phyloP scores from a whole-genome alignment of 2,113 vertebrate genomes.

The Platichthys flesus region DNA sequence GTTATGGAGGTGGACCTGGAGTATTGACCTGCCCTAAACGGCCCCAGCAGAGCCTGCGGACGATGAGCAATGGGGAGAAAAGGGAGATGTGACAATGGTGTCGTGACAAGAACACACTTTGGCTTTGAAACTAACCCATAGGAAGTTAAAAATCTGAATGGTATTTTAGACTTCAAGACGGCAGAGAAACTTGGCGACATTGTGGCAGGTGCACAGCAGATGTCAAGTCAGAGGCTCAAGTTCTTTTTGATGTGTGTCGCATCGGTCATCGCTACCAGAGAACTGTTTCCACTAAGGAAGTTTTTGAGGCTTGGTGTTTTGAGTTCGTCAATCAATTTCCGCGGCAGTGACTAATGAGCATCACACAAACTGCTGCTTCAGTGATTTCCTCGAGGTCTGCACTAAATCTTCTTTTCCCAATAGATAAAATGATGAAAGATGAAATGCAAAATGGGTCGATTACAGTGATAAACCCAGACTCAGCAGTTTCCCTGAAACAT shows the following conservation, averaged over 20 bases:
- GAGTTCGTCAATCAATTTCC: neutral
- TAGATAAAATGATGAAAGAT: neutral
- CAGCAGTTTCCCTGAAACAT: neutral
- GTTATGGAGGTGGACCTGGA: slow-evolving; percentile 36
- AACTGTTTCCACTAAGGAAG: neutral
- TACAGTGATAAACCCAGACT: neutral
- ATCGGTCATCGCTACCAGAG: neutral
- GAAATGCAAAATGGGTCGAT: neutral
- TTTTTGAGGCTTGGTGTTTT: no score
- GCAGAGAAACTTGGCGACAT: neutral
- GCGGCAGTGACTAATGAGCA: neutral
- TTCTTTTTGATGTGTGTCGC: no score
- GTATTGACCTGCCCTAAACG: slow-evolving; percentile 43
- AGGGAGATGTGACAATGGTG: slow-evolving; percentile 2
- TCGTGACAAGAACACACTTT: neutral
- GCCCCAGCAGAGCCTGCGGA: slow-evolving; percentile 16
- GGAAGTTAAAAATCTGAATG: slow-evolving; percentile 4
- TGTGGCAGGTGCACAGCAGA: neutral
- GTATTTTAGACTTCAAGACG: neutral
- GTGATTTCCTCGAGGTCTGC: neutral
- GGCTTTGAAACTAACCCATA: slow-evolving; percentile 16
- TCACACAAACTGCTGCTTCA: neutral
- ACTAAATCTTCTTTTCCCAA: neutral
- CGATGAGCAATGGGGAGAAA: slow-evolving; percentile 1
- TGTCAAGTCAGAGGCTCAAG: neutral